phyloP scores from a whole-genome alignment of 2,113 vertebrate genomes.

The Falco punctatus region DNA sequence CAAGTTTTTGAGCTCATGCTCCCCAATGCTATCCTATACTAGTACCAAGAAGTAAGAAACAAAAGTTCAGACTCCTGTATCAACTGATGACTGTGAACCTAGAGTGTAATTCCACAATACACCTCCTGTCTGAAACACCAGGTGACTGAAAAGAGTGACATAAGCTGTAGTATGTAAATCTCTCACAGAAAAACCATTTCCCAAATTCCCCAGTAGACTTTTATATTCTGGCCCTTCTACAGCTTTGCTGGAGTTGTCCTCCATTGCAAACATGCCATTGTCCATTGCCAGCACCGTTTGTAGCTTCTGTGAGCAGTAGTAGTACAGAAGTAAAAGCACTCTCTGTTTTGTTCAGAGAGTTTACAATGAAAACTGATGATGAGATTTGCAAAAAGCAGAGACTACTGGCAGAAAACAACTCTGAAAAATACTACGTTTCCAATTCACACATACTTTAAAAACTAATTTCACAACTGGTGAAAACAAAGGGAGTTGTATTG shows the following conservation, averaged over 20 bases:
- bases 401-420: fast-evolving
- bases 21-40: not conserved
- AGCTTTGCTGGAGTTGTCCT: not conserved
- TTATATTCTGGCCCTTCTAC: not conserved
- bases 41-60: not conserved
- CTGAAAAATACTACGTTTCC: not conserved
- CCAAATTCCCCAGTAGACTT: not conserved
- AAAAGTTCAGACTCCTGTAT: not conserved
- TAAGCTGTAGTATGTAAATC: not conserved
- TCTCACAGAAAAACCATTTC: not conserved
- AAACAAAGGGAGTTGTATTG: not conserved
- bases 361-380: not conserved
- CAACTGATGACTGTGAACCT: not conserved
- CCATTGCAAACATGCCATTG: not conserved
- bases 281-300: not conserved
- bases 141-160: not conserved
- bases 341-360: not conserved
- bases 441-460: not conserved
- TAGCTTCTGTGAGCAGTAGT: not conserved
- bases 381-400: not conserved
- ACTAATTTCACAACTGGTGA: not conserved
- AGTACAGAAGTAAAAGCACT: not conserved
- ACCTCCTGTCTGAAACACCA: not conserved
- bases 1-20: not conserved
- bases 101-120: not conserved